Conservation (phyloP, 2,888 invertebrate genomes). For the Taphrorychus bicolor region DNA sequence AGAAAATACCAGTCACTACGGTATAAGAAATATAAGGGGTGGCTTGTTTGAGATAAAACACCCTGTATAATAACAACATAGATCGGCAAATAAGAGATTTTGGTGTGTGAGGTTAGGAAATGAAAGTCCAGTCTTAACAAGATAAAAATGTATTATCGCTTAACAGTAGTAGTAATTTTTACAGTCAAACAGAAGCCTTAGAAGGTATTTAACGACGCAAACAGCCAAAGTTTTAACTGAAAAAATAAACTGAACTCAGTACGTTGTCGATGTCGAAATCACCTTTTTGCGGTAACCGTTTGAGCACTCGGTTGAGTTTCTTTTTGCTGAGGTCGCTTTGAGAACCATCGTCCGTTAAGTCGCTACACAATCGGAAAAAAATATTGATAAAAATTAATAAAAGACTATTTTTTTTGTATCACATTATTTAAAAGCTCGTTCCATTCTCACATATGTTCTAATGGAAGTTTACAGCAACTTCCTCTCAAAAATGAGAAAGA, state of each 20-base stretch:
- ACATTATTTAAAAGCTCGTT: background rate
- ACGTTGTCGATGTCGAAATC: slow-evolving; percentile 79
- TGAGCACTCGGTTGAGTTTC: slow-evolving; percentile 68
- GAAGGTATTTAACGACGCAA: background rate
- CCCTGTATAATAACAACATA: too few relatives aligned
- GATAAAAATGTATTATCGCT: slow-evolving; percentile 10
- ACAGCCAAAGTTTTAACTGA: slow-evolving; percentile 66
- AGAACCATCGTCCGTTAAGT: slow-evolving; percentile 60
- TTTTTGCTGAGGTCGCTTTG: slow-evolving; percentile 65
- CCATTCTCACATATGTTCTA: too few relatives aligned
- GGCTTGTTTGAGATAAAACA: too few relatives aligned
- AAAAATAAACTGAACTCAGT: slow-evolving; percentile 83
- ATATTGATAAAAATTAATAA: too few relatives aligned
- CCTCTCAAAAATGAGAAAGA: too few relatives aligned
- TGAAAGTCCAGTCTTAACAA: background rate
- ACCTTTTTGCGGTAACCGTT: slow-evolving; percentile 75
- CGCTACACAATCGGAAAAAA: background rate
- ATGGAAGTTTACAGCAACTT: too few relatives aligned
- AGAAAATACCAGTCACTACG: too few relatives aligned
- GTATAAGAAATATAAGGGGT: too few relatives aligned
- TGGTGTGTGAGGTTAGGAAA: background rate
- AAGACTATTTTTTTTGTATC: too few relatives aligned
- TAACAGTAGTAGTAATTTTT: background rate
- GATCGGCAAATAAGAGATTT: too few relatives aligned
- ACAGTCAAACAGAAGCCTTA: slow-evolving; percentile 1